Evolutionary conservation across 2,797 vertebrate genomes (phyloP).

Genomic region (Coluber constrictor): DNA sequence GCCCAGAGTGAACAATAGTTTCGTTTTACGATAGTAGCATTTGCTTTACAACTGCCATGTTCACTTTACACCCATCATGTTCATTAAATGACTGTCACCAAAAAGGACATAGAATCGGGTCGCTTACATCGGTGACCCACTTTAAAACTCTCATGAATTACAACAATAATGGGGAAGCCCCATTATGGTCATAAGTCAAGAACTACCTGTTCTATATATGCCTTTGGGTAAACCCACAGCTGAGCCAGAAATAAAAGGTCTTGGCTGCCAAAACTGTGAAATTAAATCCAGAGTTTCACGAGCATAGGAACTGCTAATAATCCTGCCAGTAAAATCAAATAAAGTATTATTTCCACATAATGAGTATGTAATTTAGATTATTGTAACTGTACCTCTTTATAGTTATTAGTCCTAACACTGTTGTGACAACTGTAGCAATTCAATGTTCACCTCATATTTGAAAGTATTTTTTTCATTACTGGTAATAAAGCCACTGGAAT

Average conservation of each 20-base stretch:
- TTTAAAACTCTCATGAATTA: neutral
- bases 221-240: neutral
- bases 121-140: neutral
- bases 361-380: neutral
- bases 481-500: neutral
- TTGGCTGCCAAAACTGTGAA: neutral
- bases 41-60: neutral
- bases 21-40: neutral
- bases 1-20: neutral
- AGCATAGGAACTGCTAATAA: neutral
- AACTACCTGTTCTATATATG: neutral
- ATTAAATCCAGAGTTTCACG: neutral
- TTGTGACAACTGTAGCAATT: neutral
- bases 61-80: too few relatives aligned
- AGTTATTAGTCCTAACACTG: neutral
- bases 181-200: neutral
- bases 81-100: neutral
- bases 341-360: neutral
- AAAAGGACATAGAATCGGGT: neutral
- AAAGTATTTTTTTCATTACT: neutral
- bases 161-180: neutral
- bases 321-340: neutral
- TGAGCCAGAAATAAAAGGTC: neutral
- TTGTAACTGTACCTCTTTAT: neutral
- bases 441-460: neutral